Evolutionary conservation across 2,113 vertebrate genomes (phyloP).

Genomic region (Mesembrinibis cayennensis): DNA sequence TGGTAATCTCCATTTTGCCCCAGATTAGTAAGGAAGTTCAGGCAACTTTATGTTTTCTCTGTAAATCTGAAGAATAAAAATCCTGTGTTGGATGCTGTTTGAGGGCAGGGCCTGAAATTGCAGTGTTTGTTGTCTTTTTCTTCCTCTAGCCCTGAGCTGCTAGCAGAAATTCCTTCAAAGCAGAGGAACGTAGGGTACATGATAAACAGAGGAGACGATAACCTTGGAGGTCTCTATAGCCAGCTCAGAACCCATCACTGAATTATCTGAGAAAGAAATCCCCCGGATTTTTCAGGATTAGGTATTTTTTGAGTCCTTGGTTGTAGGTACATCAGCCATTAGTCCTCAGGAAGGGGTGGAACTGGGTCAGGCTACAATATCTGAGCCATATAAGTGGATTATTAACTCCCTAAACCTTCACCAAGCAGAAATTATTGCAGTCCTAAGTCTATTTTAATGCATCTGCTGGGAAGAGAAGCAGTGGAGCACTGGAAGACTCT

Average conservation of each 20-base stretch:
- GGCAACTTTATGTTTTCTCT: background rate
- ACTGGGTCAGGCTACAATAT: background rate
- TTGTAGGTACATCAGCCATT: background rate
- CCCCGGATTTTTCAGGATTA: background rate
- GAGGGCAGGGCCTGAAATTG: background rate
- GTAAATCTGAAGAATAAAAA: background rate
- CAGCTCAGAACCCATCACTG: background rate
- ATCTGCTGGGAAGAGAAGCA: background rate
- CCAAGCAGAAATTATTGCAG: background rate
- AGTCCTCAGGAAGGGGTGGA: background rate
- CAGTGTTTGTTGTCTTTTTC: background rate
- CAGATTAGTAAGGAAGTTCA: background rate
- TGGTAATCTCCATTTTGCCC: background rate
- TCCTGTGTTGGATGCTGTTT: background rate
- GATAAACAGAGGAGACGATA: background rate
- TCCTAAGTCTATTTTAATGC: background rate
- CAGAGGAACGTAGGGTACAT: background rate
- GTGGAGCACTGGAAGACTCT: background rate
- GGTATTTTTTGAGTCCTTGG: background rate
- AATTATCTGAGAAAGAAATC: background rate
- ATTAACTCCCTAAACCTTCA: background rate
- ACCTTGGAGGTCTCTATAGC: background rate
- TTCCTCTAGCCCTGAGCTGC: background rate
- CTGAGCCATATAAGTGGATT: background rate
- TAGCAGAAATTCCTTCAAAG: background rate